A percentile compares a stretch with the other conserved stretches of the same genome.
These are phyloP conservation scores for Parochlus steinenii DNA, from an alignment of 2,888 invertebrate species.

Conservation along the genomic window DNA sequence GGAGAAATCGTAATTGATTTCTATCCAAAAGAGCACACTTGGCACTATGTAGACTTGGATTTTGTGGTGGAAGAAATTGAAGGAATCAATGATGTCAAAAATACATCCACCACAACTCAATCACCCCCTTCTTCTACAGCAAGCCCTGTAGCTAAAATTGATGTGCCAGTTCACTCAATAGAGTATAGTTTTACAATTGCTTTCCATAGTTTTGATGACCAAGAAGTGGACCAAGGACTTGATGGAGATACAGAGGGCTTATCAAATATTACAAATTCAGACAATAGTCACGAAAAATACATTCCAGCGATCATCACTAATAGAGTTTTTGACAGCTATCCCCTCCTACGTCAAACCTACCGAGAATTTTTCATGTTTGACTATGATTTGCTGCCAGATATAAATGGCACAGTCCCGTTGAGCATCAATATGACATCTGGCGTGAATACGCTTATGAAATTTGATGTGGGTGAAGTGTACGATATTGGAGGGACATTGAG, in stretches of 20 bases:
- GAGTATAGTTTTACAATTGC: conserved; percentile 20
- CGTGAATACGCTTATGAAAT: conserved; percentile 46
- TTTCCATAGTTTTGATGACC: conserved; percentile 30
- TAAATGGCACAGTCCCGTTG: conserved; percentile 44
- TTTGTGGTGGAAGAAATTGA: conserved; percentile 14
- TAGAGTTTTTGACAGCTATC: conserved; percentile 24
- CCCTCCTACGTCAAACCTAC: conserved; percentile 41
- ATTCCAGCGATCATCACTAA: conserved; percentile 4
- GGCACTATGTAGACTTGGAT: conserved; percentile 39
- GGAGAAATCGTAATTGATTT: conserved; percentile 32
- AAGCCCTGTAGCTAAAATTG: background rate
- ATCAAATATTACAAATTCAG: background rate
- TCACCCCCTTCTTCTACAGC: conserved; percentile 11
- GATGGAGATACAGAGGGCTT: conserved; percentile 2
- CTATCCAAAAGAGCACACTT: conserved; percentile 37
- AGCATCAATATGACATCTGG: conserved; percentile 49
- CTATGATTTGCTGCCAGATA: conserved; percentile 48
- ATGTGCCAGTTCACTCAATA: conserved; percentile 5
- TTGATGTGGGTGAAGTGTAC: conserved; percentile 47
- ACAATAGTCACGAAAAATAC: conserved; percentile 8
- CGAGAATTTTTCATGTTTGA: conserved; percentile 62
- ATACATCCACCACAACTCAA: background rate
- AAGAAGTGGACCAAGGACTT: conserved; percentile 14
- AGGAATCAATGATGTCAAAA: background rate
- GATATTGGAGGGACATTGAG: conserved; percentile 70